phyloP scores from a whole-genome alignment of 2,113 vertebrate species.

The Lophius piscatorius region DNA sequence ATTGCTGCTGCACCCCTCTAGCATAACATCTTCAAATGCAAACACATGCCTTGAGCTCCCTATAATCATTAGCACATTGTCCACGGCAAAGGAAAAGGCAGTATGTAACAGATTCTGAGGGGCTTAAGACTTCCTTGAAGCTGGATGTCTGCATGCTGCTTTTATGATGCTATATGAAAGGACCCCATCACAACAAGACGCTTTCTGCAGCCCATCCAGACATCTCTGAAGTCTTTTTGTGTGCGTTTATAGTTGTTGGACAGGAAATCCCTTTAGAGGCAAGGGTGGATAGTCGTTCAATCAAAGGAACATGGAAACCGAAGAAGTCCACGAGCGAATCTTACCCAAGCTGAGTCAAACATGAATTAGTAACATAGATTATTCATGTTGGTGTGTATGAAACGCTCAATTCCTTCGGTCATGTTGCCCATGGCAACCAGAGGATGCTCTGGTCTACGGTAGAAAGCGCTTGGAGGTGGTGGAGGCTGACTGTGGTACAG shows the following conservation, averaged over 20 bases:
- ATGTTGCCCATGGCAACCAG: constrained; percentile 12
- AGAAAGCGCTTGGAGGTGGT: neutral
- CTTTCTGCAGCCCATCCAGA: constrained; percentile 10
- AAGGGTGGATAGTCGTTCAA: neutral
- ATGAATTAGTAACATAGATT: constrained; percentile 3
- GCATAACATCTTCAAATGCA: constrained; percentile 48
- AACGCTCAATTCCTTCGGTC: neutral
- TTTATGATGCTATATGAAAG: constrained; percentile 35
- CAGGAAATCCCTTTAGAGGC: constrained; percentile 38
- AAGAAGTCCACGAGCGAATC: neutral
- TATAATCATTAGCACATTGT: constrained; percentile 75
- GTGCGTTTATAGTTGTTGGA: constrained; percentile 5
- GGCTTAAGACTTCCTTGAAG: constrained; percentile 38
- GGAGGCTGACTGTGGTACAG: neutral
- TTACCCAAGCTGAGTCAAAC: neutral
- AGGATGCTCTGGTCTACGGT: constrained; percentile 6
- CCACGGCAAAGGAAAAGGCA: constrained; percentile 36
- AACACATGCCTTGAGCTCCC: constrained; percentile 57
- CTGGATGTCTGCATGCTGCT: constrained; percentile 45
- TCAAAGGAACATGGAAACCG: constrained; percentile 2
- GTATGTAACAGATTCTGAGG: constrained; percentile 47
- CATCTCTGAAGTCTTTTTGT: constrained; percentile 8
- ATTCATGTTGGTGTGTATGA: neutral
- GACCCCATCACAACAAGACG: constrained; percentile 41
- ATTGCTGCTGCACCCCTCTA: constrained; percentile 41